Evolutionary conservation across 2,888 invertebrate species (phyloP), one percentile per base, ranked within the genome.

Genomic region (Eupithecia inturbata): DNA sequence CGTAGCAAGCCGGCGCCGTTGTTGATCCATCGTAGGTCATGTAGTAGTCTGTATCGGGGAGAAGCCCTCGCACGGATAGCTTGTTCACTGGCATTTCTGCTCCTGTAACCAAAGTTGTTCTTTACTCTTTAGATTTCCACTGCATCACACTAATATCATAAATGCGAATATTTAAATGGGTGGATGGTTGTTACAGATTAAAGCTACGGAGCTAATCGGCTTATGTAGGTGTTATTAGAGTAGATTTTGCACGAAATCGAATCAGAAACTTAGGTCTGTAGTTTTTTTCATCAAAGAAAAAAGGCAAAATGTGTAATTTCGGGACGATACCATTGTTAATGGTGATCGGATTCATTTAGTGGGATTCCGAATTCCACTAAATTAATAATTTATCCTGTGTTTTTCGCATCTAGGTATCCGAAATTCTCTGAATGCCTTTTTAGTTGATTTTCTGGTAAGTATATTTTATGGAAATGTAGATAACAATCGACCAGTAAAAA

Each of bases 21-120:
- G 98, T 97, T 63, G 99, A 99, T 68, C 99, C 99, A 86, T 99
- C 99, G 92, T 99, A 99, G 71, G 99, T 99, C 97, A 99, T 98
- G 95, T 98, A 99, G 94, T 98, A 97, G 88, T 98, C 97, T 67
- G 99, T 99, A 84, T 98, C 97, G 7, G 99, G 99, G 78, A 99
- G 94, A 74, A 99, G 95, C 39, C 98, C 98, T 70, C 97, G 96
- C 70, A 99, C 97, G 66, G 98, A 98, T 83, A 99, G 94, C 83
- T 97, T 96, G 89, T 97, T 97, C 78, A 99, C 96, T 79, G 97
- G 97, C 90, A 97, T 97, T 91, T 97, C 97, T 80, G 98, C 97
- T 85, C 97, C 98, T 97, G 39, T 70, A 36, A 57, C 10, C 31
- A 9, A 60, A 7, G 28, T 1, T 45, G 5, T 16, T 45, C 28